Percentiles rank a stretch among this genome's conserved stretches.
Conservation (phyloP, 2,888 invertebrate species). For the Syritta pipiens region DNA sequence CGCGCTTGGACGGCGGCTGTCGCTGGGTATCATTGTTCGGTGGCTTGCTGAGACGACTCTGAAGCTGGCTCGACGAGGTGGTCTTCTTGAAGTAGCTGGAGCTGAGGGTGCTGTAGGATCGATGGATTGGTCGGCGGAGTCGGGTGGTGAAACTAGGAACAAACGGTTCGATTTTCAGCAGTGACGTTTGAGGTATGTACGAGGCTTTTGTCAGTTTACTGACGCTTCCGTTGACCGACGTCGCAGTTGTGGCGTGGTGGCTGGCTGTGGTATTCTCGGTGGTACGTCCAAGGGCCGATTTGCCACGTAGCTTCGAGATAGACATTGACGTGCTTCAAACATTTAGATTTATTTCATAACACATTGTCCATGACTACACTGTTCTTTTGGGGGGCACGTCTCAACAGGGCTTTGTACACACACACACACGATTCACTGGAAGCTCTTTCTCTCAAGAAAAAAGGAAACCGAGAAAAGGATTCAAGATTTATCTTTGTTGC, state of each 20-base stretch:
- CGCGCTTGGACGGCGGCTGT: constrained; percentile 53
- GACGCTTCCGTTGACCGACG: constrained; percentile 52
- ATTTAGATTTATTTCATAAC: constrained; percentile 64
- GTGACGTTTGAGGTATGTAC: constrained; percentile 77
- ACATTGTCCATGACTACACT: constrained; percentile 46
- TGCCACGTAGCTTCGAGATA: constrained; percentile 76
- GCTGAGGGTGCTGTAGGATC: constrained; percentile 79
- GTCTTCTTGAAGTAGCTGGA: constrained; percentile 73
- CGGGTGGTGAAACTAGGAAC: constrained; percentile 78
- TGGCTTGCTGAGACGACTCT: constrained; percentile 54
- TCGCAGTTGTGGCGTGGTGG: constrained; percentile 63
- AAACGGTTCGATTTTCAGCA: constrained; percentile 80
- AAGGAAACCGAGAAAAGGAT: too few relatives aligned
- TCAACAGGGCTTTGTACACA: too few relatives aligned
- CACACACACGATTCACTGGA: background rate
- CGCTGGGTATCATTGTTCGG: constrained; percentile 14
- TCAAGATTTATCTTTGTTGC: too few relatives aligned
- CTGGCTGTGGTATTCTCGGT: constrained; percentile 49
- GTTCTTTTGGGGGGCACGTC: background rate
- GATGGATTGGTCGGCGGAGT: constrained; percentile 77
- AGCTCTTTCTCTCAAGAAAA: too few relatives aligned
- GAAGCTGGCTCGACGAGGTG: constrained; percentile 39
- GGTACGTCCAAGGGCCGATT: constrained; percentile 73
- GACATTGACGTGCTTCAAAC: constrained; percentile 73
- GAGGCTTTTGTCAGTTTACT: constrained; percentile 60